phyloP scores from a whole-genome alignment of 2,888 invertebrate species.

The Sclerodermus sp. region DNA sequence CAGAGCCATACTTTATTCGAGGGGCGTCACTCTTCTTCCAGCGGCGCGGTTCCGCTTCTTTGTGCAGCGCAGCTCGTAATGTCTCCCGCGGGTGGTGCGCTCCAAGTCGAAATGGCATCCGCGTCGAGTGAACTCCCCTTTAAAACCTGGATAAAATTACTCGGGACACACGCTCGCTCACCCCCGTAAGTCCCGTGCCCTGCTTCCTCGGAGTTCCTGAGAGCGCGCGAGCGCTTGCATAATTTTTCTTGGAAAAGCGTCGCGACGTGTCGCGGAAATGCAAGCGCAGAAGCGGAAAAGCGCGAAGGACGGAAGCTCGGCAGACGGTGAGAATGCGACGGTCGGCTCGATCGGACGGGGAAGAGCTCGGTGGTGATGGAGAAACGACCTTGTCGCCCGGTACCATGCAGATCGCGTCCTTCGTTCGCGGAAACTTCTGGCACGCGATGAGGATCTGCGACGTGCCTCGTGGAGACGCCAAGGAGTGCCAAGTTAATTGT shows the following conservation, averaged over 20 bases:
- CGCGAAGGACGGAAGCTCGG: conserved; percentile 35
- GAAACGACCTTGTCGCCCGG: conserved; percentile 46
- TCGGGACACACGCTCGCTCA: too few relatives aligned
- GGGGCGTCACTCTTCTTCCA: conserved; percentile 52
- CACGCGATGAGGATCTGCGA: conserved; percentile 31
- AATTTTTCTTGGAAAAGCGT: too few relatives aligned
- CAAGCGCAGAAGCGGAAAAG: conserved; percentile 31
- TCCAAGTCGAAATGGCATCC: conserved; percentile 15
- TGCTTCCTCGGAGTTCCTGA: too few relatives aligned
- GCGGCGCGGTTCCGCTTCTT: conserved; percentile 45
- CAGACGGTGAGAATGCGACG: conserved; percentile 27
- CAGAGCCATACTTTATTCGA: conserved; percentile 56
- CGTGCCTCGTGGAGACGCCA: conserved; percentile 20
- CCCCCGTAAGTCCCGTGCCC: too few relatives aligned
- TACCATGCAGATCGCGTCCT: conserved; percentile 47
- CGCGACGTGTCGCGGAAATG: conserved; percentile 31
- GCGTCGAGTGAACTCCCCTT: conserved; percentile 19
- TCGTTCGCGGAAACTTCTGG: conserved; percentile 44
- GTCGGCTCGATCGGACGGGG: conserved; percentile 1
- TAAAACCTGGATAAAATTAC: conserved; percentile 3
- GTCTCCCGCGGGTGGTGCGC: conserved; percentile 26
- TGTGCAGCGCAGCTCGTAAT: conserved; percentile 32
- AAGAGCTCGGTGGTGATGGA: conserved; percentile 7
- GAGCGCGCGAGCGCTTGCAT: too few relatives aligned
- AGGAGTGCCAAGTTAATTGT: conserved; percentile 21